A percentile compares a stretch with the other conserved stretches of the same genome.
Conservation (phyloP, 2,113 vertebrate species). For the Struthidea cinerea region DNA sequence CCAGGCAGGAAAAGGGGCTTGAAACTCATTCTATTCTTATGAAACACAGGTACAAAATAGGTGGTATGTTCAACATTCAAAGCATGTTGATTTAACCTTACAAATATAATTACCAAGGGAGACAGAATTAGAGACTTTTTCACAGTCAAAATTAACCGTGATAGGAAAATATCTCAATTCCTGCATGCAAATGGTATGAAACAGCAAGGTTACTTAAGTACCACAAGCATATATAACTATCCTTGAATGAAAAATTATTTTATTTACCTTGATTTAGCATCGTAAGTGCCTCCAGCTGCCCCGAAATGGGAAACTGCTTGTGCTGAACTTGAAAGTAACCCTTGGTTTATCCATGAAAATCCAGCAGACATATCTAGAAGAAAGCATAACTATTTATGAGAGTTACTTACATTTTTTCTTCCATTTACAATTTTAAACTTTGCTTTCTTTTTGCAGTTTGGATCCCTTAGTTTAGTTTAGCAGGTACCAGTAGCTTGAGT, state of each 20-base stretch:
- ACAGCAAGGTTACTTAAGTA: neutral
- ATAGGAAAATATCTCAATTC: neutral
- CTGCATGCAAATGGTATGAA: neutral
- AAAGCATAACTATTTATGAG: neutral
- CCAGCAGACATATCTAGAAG: constrained; percentile 78
- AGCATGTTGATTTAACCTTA: neutral
- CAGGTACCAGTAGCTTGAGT: neutral
- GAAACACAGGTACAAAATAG: neutral
- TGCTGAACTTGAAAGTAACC: constrained; percentile 68
- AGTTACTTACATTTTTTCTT: neutral
- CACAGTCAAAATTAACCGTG: neutral
- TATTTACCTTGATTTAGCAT: constrained; percentile 72
- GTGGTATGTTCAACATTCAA: neutral
- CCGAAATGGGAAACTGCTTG: constrained; percentile 62
- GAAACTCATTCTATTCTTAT: neutral
- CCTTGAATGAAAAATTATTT: neutral
- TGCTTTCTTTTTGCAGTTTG: neutral
- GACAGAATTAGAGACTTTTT: neutral
- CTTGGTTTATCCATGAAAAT: constrained; percentile 75
- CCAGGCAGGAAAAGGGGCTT: neutral
- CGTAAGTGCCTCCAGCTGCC: constrained; percentile 33
- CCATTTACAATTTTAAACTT: neutral
- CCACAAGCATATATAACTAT: neutral
- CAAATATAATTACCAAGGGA: neutral
- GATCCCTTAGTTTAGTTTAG: neutral